Evolutionary conservation across 2,888 invertebrate genomes (phyloP).

Genomic region (Rhyacophila evoluta): DNA sequence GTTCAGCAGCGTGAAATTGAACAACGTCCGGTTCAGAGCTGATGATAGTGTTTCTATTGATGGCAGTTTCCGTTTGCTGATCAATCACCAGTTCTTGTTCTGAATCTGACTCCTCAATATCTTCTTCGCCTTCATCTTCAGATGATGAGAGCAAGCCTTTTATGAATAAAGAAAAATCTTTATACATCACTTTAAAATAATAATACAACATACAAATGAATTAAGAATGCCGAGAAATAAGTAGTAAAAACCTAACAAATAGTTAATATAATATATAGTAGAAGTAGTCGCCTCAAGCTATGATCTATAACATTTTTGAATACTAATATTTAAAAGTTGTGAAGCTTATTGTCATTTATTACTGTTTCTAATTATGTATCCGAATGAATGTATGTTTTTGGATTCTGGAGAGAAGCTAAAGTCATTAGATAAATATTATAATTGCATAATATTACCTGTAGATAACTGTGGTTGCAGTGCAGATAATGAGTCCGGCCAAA

Average conservation of each 20-base stretch:
- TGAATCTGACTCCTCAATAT: conserved; percentile 70
- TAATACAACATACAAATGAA: too few species aligned
- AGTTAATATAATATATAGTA: too few species aligned
- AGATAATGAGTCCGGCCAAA: conserved; percentile 81
- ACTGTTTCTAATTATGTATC: too few species aligned
- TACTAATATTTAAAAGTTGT: background rate
- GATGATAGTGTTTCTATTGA: background rate
- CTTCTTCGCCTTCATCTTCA: conserved; percentile 73
- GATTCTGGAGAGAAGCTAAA: too few species aligned
- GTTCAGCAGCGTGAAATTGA: conserved; percentile 37
- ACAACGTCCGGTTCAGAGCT: background rate
- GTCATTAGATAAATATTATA: too few species aligned
- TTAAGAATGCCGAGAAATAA: too few species aligned
- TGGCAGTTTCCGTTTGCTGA: conserved; percentile 62
- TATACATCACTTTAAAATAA: too few species aligned
- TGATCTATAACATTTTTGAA: background rate
- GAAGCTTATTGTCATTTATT: background rate
- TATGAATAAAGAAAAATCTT: too few species aligned
- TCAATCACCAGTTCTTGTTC: conserved; percentile 69
- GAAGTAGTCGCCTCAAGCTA: too few species aligned
- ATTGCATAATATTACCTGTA: conserved; percentile 62
- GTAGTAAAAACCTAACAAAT: too few species aligned
- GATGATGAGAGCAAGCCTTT: conserved; percentile 66
- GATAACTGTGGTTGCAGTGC: conserved; percentile 72
- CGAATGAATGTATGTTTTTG: too few species aligned